These are phyloP conservation scores for Mythimna ferrago DNA, from an alignment of 2,888 invertebrate species.

Conservation along the genomic window DNA sequence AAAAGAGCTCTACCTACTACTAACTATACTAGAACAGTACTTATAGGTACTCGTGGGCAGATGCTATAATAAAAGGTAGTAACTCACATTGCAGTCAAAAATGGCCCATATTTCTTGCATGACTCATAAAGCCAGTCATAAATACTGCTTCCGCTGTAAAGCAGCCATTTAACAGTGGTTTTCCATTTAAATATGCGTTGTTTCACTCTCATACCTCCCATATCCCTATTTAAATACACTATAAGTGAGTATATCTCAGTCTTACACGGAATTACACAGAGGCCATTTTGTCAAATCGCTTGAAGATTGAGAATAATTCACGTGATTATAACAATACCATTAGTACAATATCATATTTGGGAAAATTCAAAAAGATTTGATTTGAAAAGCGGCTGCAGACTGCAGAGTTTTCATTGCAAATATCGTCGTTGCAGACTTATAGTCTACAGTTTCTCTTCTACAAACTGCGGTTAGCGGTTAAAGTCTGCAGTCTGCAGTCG, in stretches of 20 bases:
- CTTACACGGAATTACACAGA: constrained; percentile 70
- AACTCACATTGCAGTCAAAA: constrained; percentile 42
- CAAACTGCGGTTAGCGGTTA: neutral
- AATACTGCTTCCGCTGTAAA: constrained; percentile 13
- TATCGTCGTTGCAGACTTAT: neutral
- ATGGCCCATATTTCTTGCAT: constrained; percentile 37
- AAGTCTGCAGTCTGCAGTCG: neutral
- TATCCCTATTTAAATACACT: constrained; percentile 54
- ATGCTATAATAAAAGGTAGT: constrained; percentile 21
- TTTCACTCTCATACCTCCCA: constrained; percentile 42
- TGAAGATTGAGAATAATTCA: constrained; percentile 54
- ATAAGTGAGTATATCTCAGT: constrained; percentile 69
- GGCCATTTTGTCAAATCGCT: constrained; percentile 69
- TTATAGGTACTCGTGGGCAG: constrained; percentile 25
- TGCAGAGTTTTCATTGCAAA: neutral
- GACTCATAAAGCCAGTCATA: constrained; percentile 19
- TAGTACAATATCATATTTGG: constrained; percentile 47
- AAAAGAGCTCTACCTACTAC: constrained; percentile 17
- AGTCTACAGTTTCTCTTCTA: neutral
- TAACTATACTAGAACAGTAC: constrained; percentile 38
- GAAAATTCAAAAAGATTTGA: constrained; percentile 28
- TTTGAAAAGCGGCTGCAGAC: neutral
- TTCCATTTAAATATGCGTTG: constrained; percentile 26
- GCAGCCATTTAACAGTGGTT: constrained; percentile 15
- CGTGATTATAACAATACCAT: constrained; percentile 33